Base-by-base conservation (phyloP, 2,888 invertebrate species). In the Campoplex capitator region DNA sequence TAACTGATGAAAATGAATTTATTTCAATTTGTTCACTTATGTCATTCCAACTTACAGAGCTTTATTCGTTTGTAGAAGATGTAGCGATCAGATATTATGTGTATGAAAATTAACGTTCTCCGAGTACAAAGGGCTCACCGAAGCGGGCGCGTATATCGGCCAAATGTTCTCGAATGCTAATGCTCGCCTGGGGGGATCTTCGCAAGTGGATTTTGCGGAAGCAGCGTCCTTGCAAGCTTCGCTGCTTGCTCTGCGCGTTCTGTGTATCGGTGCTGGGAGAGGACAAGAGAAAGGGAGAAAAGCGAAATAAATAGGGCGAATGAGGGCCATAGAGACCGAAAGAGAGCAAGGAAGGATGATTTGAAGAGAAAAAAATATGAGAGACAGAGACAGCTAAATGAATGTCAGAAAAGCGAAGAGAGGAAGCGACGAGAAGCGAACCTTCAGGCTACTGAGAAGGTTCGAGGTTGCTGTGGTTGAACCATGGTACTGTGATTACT, bases 401-500 rank as follows among this genome's bases (percentile, higher is more conserved):
- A 73, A 51, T 79, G 56, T 42, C 68, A 65, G 65, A 48, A 58
- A 71, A 38, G 73, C 11, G 73, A 45, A 65, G 35, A 73, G 58
- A 35, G 65, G 13, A 35, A 51, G 42, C 54, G 65, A 65, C 35
- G 32, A 73, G 51, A 73, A 32, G 70, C 45, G 75, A 45, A 67
- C 32, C 83, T 68, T 71, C 76, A 67, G 71, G 80, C 54, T 77
- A 32, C 48, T 42, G 67, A 38, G 68, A 23, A 62, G 70, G n/a
- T 74, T 79, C 79, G 76, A n/a, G 56, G 75, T 83, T 80, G 82
- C 79, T 78, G 75, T 84, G 58, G 76, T 84, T 56, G 71, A 79
- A 76, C 75, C 65, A 65, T 58, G 76, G 84, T 76, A 84, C 84
- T 85, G 84, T 87, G 84, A 87, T 87, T 87, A 87, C 84, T 87